phyloP scores from a whole-genome alignment of 2,113 vertebrate species.

The Vireo altiloquus region DNA sequence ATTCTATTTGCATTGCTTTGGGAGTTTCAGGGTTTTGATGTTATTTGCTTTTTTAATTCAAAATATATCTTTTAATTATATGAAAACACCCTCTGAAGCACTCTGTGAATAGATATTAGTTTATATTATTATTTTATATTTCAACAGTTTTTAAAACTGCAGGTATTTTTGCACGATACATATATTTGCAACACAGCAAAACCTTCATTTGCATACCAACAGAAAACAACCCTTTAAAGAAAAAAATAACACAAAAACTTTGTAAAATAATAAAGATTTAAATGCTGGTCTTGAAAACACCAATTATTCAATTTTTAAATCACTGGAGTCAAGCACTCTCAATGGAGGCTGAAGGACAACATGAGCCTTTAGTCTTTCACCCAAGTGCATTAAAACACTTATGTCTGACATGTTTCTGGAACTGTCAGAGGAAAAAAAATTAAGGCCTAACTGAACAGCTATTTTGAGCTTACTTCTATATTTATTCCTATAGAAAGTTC shows the following conservation, averaged over 20 bases:
- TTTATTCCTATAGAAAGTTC: conserved; percentile 24
- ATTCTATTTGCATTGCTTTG: not conserved
- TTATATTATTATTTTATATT: not conserved
- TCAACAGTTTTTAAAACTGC: not conserved
- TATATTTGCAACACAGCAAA: not conserved
- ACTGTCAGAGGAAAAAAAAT: not conserved
- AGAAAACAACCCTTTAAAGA: not conserved
- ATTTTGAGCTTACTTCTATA: not conserved
- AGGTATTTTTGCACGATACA: not conserved
- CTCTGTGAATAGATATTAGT: not conserved
- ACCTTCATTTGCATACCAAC: not conserved
- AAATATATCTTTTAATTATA: not conserved
- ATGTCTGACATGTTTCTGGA: not conserved
- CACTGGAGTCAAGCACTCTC: not conserved
- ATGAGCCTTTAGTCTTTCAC: not conserved
- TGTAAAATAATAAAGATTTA: not conserved
- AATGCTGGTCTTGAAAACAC: not conserved
- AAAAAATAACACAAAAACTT: not conserved
- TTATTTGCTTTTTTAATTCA: not conserved
- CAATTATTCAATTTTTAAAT: not conserved
- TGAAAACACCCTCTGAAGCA: not conserved
- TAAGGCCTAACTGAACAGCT: not conserved
- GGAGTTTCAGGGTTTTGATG: not conserved
- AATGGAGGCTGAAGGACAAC: not conserved
- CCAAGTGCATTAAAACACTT: not conserved